Evolutionary conservation across 2,797 vertebrate genomes (phyloP).

Genomic region (Etheostoma perlongum): DNA sequence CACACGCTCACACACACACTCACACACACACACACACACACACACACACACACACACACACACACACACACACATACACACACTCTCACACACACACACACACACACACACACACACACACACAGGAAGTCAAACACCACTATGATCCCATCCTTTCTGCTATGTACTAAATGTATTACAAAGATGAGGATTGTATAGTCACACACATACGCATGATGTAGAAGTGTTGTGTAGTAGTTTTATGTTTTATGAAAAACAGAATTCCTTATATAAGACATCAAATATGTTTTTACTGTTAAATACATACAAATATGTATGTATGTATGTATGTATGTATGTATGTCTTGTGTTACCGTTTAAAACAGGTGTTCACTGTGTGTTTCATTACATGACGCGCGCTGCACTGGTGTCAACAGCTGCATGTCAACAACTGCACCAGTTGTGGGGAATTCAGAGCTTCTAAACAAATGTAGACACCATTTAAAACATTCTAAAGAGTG

Average conservation of each 20-base stretch:
- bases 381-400: slow-evolving; percentile 16
- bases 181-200: slow-evolving; percentile 1
- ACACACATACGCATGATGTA: neutral
- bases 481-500: neutral
- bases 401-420: slow-evolving; percentile 64
- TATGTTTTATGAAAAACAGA: neutral
- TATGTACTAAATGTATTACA: slow-evolving; percentile 31
- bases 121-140: slow-evolving; percentile 66
- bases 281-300: neutral
- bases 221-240: neutral
- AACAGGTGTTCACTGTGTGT: slow-evolving; percentile 62
- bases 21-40: slow-evolving; percentile 47
- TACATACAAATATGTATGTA: neutral
- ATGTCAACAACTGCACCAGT: slow-evolving; percentile 67
- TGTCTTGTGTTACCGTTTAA: slow-evolving; percentile 37
- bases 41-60: slow-evolving; percentile 34
- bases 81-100: neutral
- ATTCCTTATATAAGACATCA: neutral
- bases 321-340: neutral
- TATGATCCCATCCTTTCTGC: slow-evolving; percentile 53
- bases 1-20: slow-evolving; percentile 36
- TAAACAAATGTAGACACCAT: slow-evolving; percentile 8
- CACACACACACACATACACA: slow-evolving; percentile 44
- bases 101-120: slow-evolving; percentile 43
- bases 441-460: slow-evolving; percentile 41